Conservation (phyloP, 35 echinoderm and acorn worm species). For the Amphiura filiformis region DNA sequence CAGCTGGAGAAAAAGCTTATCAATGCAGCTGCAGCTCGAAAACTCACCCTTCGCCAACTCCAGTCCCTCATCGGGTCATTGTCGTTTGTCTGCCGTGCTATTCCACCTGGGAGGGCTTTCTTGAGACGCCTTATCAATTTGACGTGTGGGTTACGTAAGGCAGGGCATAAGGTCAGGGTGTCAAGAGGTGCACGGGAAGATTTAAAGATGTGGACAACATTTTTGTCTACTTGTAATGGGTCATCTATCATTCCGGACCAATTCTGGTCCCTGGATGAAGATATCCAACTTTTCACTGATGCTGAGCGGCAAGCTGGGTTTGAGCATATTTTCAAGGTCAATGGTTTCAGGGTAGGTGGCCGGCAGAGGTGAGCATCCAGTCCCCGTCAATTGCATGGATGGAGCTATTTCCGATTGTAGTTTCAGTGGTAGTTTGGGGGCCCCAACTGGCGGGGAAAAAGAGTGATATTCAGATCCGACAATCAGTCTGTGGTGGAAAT, state of each 20-base stretch:
- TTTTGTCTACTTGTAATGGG: slow-evolving; percentile 24
- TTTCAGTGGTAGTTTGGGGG: slow-evolving; percentile 11
- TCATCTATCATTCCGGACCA: background rate
- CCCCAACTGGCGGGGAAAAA: background rate
- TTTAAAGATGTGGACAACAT: background rate
- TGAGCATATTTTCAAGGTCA: slow-evolving; percentile 13
- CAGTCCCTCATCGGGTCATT: slow-evolving; percentile 10
- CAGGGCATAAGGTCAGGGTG: background rate
- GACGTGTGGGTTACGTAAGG: background rate
- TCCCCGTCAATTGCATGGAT: slow-evolving; percentile 24
- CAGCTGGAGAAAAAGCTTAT: background rate
- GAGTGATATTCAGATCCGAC: slow-evolving; percentile 1
- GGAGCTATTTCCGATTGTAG: slow-evolving; percentile 21
- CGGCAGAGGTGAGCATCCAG: background rate
- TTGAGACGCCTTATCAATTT: slow-evolving; percentile 17
- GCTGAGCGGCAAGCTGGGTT: slow-evolving; percentile 24
- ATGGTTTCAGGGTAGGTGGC: slow-evolving; percentile 36
- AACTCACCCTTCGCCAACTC: background rate
- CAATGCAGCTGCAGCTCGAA: background rate
- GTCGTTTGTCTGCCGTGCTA: slow-evolving; percentile 26
- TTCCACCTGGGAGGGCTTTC: slow-evolving; percentile 19
- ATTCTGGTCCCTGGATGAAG: background rate
- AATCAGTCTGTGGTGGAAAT: background rate
- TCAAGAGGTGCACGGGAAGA: background rate
- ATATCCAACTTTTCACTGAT: slow-evolving; percentile 22